A percentile compares a stretch with the other conserved stretches of the same genome.
These are phyloP conservation scores for Tiphia femorata DNA, from an alignment of 2,888 invertebrate genomes.

Conservation along the genomic window DNA sequence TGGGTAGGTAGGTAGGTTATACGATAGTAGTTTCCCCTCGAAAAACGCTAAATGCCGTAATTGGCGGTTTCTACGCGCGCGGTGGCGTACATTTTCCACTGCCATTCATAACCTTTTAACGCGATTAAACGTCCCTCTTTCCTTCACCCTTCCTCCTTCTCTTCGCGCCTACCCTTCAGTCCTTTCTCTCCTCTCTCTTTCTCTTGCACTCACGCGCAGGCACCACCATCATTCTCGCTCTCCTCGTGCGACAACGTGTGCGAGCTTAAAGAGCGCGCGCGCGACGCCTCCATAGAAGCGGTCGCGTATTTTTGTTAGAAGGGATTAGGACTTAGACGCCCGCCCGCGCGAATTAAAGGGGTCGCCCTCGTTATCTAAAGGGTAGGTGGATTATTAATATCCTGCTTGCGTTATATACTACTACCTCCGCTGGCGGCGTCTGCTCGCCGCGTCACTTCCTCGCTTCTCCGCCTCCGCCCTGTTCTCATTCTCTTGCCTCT, in stretches of 20 bases:
- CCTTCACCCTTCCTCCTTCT: background rate
- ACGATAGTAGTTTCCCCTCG: slow-evolving; percentile 26
- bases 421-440: background rate
- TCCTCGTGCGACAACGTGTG: background rate
- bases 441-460: background rate
- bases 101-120: slow-evolving; percentile 55
- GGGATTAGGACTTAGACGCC: slow-evolving; percentile 45
- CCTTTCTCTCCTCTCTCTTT: background rate
- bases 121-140: slow-evolving; percentile 46
- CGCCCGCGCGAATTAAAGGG: slow-evolving; percentile 44
- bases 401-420: slow-evolving; percentile 3
- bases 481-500: no score
- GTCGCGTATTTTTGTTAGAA: slow-evolving; percentile 53
- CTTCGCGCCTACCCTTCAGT: no score
- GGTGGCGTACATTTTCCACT: slow-evolving; percentile 32
- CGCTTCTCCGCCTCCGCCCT: background rate
- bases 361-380: slow-evolving; percentile 33
- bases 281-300: slow-evolving; percentile 17
- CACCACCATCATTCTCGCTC: no score
- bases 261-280: background rate
- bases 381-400: slow-evolving; percentile 36
- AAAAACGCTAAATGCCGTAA: slow-evolving; percentile 44
- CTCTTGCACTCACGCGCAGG: no score
- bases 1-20: slow-evolving; percentile 1
- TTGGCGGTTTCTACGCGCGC: slow-evolving; percentile 38